Conservation (phyloP, 2,888 invertebrate genomes). For the Pelosia muscerda region DNA sequence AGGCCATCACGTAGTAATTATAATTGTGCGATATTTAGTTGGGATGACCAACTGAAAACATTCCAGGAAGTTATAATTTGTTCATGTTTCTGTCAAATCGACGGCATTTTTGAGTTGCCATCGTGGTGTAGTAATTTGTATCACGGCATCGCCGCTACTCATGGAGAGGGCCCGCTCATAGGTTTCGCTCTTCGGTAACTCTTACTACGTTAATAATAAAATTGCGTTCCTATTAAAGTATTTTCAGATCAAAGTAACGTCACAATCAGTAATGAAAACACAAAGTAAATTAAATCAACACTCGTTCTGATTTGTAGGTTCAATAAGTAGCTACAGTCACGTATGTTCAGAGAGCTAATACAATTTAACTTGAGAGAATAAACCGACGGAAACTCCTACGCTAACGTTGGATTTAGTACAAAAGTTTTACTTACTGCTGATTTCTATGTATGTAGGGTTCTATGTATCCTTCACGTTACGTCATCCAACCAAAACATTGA, state of each 20-base stretch:
- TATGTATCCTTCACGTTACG: background rate
- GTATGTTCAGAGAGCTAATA: constrained; percentile 57
- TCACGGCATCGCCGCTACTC: no score
- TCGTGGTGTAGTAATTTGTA: no score
- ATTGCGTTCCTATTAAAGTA: background rate
- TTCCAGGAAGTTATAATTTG: no score
- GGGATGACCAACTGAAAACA: no score
- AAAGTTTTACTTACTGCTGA: constrained; percentile 45
- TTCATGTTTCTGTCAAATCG: no score
- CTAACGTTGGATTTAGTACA: constrained; percentile 48
- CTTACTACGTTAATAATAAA: no score
- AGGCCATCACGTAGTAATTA: no score
- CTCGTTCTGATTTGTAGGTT: constrained; percentile 41
- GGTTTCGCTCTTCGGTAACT: no score
- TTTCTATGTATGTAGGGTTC: constrained; percentile 14
- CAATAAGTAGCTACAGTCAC: constrained; percentile 50
- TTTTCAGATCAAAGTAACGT: constrained; percentile 1
- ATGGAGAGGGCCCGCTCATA: no score
- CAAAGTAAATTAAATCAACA: constrained; percentile 49
- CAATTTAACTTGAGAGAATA: constrained; percentile 61
- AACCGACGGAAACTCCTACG: constrained; percentile 42
- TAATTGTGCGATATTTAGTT: no score
- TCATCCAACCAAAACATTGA: background rate
- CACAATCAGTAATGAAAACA: constrained; percentile 32
- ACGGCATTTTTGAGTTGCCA: no score